Conservation (phyloP, 2,797 vertebrate genomes). For the Serranus cabrilla region DNA sequence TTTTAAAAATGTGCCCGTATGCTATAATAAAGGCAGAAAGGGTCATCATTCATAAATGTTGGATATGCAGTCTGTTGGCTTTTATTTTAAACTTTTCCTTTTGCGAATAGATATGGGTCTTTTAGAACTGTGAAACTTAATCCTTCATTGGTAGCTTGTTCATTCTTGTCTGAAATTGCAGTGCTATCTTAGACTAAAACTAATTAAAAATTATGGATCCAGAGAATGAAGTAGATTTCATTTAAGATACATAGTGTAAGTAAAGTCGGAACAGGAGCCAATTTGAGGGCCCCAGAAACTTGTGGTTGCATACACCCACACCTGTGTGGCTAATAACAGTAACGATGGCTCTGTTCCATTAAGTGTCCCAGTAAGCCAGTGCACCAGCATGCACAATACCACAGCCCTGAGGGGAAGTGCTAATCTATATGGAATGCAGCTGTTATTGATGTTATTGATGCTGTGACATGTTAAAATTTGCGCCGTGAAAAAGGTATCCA, state of each 20-base stretch:
- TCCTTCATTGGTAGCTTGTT: conserved; percentile 24
- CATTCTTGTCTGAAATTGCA: conserved; percentile 42
- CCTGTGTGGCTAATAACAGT: conserved; percentile 6
- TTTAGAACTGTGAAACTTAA: conserved; percentile 10
- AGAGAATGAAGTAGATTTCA: conserved; percentile 42
- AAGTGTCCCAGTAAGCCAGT: not conserved
- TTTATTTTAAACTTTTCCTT: conserved; percentile 18
- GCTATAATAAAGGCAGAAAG: not conserved
- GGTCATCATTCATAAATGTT: conserved; percentile 6
- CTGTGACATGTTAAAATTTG: not conserved
- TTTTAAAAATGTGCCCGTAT: not conserved
- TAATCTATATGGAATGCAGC: not conserved
- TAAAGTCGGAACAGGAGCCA: conserved; percentile 17
- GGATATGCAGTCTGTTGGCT: not conserved
- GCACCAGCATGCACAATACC: not conserved
- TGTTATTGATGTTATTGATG: not conserved
- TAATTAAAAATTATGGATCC: conserved; percentile 49
- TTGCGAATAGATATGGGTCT: not conserved
- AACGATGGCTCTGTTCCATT: conserved; percentile 15
- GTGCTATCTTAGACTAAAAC: conserved; percentile 34
- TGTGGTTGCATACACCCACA: not conserved
- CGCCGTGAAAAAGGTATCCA: not conserved
- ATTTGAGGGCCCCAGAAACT: conserved; percentile 9
- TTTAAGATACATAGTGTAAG: conserved; percentile 38
- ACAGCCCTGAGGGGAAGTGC: not conserved